Evolutionary conservation across 2,888 invertebrate species (phyloP).

Genomic region (Pseudococcus longispinus): DNA sequence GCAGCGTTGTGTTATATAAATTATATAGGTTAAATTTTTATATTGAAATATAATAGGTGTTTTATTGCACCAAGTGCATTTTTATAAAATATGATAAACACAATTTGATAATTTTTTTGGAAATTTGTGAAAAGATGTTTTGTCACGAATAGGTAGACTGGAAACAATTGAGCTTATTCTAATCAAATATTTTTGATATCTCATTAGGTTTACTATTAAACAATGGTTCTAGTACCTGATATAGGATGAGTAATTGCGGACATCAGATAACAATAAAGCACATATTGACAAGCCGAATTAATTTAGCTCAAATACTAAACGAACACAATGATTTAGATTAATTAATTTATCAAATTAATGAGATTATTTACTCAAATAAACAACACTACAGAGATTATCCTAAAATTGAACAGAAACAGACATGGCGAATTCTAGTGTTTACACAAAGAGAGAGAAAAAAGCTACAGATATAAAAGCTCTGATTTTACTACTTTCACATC

Average conservation of each 20-base stretch:
- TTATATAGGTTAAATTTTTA: too few relatives aligned
- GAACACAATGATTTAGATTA: neutral
- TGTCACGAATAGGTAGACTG: neutral
- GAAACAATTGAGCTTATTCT: neutral
- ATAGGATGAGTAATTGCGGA: conserved; percentile 50
- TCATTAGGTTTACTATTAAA: neutral
- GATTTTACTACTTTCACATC: neutral
- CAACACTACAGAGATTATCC: conserved; percentile 4
- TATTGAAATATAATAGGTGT: too few relatives aligned
- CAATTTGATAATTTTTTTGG: too few relatives aligned
- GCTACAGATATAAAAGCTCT: neutral
- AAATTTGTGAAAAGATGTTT: too few relatives aligned
- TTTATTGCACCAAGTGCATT: too few relatives aligned
- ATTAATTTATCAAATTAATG: neutral
- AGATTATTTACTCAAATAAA: conserved; percentile 34
- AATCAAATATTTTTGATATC: neutral
- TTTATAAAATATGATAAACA: too few relatives aligned
- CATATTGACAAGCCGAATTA: conserved; percentile 17
- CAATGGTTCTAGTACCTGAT: conserved; percentile 39
- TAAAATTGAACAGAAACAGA: conserved; percentile 29
- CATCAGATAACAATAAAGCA: conserved; percentile 26
- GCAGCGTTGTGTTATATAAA: neutral
- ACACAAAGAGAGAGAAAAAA: conserved; percentile 13
- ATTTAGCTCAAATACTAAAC: neutral
- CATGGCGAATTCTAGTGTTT: conserved; percentile 49